Evolutionary conservation across 1,140 invertebrate species (phyloP), one percentile per base, ranked within the genome.

Genomic region (Plutomurus gul): DNA sequence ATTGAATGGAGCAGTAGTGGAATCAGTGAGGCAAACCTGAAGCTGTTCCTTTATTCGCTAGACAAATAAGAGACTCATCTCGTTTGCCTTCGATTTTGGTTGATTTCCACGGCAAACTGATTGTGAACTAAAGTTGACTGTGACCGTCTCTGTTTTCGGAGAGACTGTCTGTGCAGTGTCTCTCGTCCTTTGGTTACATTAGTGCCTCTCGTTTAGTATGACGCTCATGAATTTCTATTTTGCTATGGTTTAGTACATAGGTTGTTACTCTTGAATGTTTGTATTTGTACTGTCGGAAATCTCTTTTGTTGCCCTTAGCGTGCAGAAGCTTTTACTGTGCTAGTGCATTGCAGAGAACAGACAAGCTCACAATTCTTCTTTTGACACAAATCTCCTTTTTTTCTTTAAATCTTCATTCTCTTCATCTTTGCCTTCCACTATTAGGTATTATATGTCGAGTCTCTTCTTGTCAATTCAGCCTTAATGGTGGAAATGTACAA

Each of bases 61-160:
- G 56, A 65, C 56, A 65, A 65, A 65, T 65, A 65, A 65, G 22
- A 65, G 56, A 33, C 56, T 65, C 56, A 33, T 65, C 56, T 65
- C 56, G 56, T 65, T 65, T 65, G 56, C 56, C 56, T 65, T 65
- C 56, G 56, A 65, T 65, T 65, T 65, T 27, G 56, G 56, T 27
- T 65, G 56, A 65, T 65, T 65, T 65, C 56, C 36, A 33, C 30
- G 3, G 36, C 30, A 11, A 30, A 65, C 27, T 20, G 10, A 65
- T 65, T 33, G 36, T 27, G 56, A n/a, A 65, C n/a, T 65, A 6
- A n/a, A n/a, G 25, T 27, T 65, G 22, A 13, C 56, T 65, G 47
- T 65, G 27, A 33, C 27, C 27, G 51, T 33, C 10, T 65, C 30
- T 4, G 30, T 30, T 65, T n/a, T 47, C 20, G 11, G 11, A n/a